Conservation (phyloP, 2,113 vertebrate species). For the Rhizomys pruinosus region DNA sequence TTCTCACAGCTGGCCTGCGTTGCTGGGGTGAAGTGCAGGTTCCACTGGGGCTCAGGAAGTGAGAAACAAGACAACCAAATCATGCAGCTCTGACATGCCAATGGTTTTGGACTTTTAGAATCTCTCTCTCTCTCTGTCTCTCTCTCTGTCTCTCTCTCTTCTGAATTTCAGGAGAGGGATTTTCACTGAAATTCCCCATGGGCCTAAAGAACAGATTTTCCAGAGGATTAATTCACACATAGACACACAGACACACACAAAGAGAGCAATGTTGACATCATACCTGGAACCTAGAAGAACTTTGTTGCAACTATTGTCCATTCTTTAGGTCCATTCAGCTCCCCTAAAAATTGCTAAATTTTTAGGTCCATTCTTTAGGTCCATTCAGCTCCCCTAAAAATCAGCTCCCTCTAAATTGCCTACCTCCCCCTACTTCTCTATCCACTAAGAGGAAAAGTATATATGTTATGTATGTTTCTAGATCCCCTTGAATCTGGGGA, state of each 20-base stretch:
- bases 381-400: background rate
- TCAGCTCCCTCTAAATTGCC: background rate
- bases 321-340: background rate
- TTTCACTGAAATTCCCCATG: background rate
- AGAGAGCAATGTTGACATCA: background rate
- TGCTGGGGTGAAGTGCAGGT: too few relatives aligned
- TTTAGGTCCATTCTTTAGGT: background rate
- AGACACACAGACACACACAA: background rate
- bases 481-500: background rate
- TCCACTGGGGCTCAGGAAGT: background rate
- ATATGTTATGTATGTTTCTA: background rate
- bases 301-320: background rate
- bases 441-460: background rate
- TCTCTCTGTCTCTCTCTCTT: background rate
- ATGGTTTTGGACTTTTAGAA: background rate
- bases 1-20: background rate
- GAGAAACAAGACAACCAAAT: background rate
- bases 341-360: too few relatives aligned
- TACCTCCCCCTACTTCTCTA: too few relatives aligned
- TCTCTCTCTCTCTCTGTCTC: too few relatives aligned
- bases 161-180: background rate
- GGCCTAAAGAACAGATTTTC: background rate
- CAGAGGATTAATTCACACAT: background rate
- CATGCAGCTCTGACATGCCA: background rate
- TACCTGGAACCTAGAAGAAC: background rate